phyloP scores from a whole-genome alignment of 2,888 invertebrate genomes.

The Loripinus fragilis region DNA sequence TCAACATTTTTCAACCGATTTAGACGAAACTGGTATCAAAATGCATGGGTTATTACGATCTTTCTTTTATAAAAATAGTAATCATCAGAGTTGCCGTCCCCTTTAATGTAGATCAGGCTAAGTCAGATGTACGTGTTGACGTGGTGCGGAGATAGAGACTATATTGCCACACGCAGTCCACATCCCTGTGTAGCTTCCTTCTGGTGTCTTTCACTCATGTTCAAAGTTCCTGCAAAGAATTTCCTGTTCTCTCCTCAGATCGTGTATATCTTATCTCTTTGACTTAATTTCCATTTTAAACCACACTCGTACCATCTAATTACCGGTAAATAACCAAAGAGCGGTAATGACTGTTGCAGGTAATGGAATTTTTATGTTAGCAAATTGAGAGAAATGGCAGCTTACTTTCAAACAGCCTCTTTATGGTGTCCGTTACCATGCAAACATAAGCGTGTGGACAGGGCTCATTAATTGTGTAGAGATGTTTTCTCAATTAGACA shows the following conservation, averaged over 20 bases:
- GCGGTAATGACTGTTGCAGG: background rate
- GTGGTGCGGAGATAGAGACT: no score
- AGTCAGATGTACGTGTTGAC: no score
- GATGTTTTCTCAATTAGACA: conserved; percentile 12
- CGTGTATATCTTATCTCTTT: conserved; percentile 7
- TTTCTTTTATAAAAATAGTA: no score
- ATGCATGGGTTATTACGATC: no score
- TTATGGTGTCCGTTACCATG: conserved; percentile 14
- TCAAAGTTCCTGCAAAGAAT: background rate
- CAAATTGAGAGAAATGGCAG: background rate
- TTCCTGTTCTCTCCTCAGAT: background rate
- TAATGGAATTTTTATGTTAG: conserved; percentile 14
- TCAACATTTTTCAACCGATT: no score
- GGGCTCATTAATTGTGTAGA: conserved; percentile 3
- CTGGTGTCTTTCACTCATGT: no score
- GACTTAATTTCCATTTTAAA: conserved; percentile 8
- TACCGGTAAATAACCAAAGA: conserved; percentile 18
- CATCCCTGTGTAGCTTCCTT: no score
- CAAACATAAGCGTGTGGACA: background rate
- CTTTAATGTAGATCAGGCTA: no score
- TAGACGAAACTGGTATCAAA: no score
- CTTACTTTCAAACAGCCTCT: background rate
- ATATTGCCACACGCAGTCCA: no score
- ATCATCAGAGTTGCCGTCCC: no score
- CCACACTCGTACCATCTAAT: background rate